These are phyloP conservation scores for Acipenser ruthenus DNA, from an alignment of 2,797 vertebrate genomes.

Conservation along the genomic window DNA sequence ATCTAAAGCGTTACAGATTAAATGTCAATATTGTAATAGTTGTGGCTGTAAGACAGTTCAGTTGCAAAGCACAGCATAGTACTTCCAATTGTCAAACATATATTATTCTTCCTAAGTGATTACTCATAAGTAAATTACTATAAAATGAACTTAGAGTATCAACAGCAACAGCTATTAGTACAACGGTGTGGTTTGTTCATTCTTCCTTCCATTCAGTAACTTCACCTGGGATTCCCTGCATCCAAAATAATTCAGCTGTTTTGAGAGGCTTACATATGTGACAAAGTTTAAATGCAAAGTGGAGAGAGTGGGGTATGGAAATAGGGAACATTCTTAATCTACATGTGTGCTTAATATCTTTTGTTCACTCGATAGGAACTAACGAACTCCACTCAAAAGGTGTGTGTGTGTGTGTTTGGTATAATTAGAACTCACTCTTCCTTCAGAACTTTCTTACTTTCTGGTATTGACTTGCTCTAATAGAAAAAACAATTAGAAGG, in stretches of 20 bases:
- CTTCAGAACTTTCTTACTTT: background rate
- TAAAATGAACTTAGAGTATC: conserved; percentile 23
- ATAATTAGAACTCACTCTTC: background rate
- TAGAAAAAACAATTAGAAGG: too few relatives aligned
- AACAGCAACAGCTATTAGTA: conserved; percentile 23
- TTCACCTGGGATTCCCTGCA: conserved; percentile 11
- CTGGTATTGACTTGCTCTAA: background rate
- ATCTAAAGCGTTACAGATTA: too few relatives aligned
- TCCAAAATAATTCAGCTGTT: too few relatives aligned
- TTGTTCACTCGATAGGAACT: background rate
- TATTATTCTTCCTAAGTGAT: conserved; percentile 14
- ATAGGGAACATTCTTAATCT: background rate
- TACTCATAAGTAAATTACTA: conserved; percentile 30
- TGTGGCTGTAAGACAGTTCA: background rate
- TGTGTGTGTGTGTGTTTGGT: background rate
- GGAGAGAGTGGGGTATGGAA: conserved; percentile 3
- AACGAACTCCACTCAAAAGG: conserved; percentile 3
- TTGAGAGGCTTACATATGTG: too few relatives aligned
- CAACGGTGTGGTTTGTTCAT: conserved; percentile 27
- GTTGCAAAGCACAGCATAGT: background rate
- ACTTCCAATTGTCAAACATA: background rate
- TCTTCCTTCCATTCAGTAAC: conserved; percentile 31
- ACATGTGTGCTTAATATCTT: too few relatives aligned
- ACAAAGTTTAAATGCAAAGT: too few relatives aligned
- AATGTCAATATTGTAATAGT: background rate